These are phyloP conservation scores for Cepphus grylle DNA, from an alignment of 2,113 vertebrate species.

Conservation along the genomic window DNA sequence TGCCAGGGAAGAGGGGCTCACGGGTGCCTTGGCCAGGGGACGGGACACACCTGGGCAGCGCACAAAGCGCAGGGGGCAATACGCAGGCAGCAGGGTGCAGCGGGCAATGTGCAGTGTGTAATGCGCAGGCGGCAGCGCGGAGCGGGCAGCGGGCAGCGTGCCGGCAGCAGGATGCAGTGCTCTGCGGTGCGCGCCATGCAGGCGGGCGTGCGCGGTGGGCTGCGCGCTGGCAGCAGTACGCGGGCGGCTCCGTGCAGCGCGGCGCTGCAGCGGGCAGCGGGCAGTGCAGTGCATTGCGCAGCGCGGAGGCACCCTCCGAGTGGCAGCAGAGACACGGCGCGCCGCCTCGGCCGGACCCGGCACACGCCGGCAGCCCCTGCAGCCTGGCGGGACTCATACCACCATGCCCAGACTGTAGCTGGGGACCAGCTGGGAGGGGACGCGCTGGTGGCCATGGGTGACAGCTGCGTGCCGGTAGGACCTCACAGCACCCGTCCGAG, in stretches of 20 bases:
- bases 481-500: accelerated
- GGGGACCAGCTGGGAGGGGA: not conserved
- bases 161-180: not conserved
- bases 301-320: not conserved
- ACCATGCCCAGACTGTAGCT: not conserved
- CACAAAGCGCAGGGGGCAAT: accelerated
- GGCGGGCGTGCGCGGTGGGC: not conserved
- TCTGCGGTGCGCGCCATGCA: not conserved
- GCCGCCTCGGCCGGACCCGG: not conserved
- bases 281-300: not conserved
- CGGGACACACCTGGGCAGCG: accelerated
- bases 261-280: not conserved
- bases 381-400: not conserved
- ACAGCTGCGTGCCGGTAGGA: not conserved
- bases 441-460: accelerated
- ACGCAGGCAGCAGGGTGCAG: not conserved
- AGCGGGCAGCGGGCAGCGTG: not conserved
- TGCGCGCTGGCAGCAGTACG: not conserved
- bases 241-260: not conserved
- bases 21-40: accelerated
- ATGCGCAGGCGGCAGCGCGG: not conserved
- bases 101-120: not conserved
- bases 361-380: accelerated
- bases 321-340: not conserved
- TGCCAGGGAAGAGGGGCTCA: not conserved